Percentiles rank a stretch among this genome's conserved stretches.
Conservation (phyloP, 2,888 invertebrate genomes). For the Lithosia quadra region DNA sequence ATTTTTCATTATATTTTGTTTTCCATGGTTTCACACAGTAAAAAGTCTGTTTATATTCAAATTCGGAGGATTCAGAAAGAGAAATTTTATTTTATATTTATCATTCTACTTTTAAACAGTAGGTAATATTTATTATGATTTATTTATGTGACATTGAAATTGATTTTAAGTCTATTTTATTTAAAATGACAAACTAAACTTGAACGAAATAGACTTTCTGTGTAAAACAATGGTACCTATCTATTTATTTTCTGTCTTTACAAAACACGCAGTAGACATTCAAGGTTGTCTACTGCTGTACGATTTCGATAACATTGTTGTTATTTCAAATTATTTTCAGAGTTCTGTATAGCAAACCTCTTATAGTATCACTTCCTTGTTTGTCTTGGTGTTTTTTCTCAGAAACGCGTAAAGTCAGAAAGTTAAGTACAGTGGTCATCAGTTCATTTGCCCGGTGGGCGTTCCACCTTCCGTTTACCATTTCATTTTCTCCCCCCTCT, state of each 20-base stretch:
- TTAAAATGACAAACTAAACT: constrained; percentile 38
- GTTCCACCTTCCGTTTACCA: too few species aligned
- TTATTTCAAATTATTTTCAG: constrained; percentile 3
- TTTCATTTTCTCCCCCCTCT: too few species aligned
- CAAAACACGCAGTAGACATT: constrained; percentile 41
- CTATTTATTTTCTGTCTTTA: constrained; percentile 41
- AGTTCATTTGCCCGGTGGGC: too few species aligned
- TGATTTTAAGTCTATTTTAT: constrained; percentile 31
- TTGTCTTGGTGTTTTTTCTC: not conserved
- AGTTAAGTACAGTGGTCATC: not conserved
- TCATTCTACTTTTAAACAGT: too few species aligned
- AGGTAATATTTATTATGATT: constrained; percentile 30
- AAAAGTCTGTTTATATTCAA: not conserved
- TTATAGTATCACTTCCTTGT: not conserved
- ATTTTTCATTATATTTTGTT: constrained; percentile 4
- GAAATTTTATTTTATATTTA: too few species aligned
- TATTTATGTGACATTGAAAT: constrained; percentile 41
- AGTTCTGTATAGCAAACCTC: not conserved
- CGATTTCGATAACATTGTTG: not conserved
- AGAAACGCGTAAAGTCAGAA: not conserved
- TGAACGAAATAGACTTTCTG: constrained; percentile 44
- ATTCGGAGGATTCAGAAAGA: not conserved
- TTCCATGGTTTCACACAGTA: not conserved
- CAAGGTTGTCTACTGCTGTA: constrained; percentile 44
- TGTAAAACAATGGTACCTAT: constrained; percentile 41